Evolutionary conservation across 2,113 vertebrate genomes (phyloP).

Genomic region (Rhinopomastus cyanomelas): DNA sequence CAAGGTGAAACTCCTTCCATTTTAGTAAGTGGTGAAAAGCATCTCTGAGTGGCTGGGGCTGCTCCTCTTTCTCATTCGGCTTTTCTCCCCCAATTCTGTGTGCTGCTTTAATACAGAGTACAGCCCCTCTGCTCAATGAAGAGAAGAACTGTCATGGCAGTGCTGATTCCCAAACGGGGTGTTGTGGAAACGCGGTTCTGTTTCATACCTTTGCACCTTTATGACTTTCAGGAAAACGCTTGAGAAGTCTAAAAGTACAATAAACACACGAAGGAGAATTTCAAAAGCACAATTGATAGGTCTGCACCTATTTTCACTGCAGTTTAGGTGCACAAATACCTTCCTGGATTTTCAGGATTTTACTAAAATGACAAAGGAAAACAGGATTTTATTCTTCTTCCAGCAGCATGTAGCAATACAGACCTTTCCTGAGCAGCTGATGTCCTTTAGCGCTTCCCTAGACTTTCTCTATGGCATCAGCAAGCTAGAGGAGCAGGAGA

Average conservation of each 20-base stretch:
- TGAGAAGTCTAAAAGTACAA: background rate
- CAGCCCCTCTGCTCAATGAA: background rate
- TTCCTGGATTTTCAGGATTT: background rate
- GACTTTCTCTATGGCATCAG: slow-evolving; percentile 84
- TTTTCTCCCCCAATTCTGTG: background rate
- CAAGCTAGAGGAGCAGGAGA: slow-evolving; percentile 77
- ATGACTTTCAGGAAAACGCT: background rate
- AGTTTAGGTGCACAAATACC: background rate
- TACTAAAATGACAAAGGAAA: background rate
- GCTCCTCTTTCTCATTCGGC: background rate
- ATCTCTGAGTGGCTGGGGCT: background rate
- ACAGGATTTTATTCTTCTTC: background rate
- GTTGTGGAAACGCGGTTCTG: background rate
- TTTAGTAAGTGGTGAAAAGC: background rate
- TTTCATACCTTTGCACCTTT: background rate
- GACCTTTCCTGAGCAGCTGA: slow-evolving; percentile 80
- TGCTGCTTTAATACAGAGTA: background rate
- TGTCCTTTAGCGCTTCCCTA: slow-evolving; percentile 81
- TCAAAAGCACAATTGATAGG: background rate
- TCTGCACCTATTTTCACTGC: background rate
- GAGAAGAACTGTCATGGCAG: background rate
- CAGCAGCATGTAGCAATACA: slow-evolving; percentile 83
- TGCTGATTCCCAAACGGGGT: background rate
- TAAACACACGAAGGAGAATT: background rate
- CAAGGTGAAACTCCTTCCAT: background rate